Percentiles rank a stretch among this genome's conserved stretches.
phyloP scores from a whole-genome alignment of 2,888 invertebrate species.

The Dinocampus coccinellae region DNA sequence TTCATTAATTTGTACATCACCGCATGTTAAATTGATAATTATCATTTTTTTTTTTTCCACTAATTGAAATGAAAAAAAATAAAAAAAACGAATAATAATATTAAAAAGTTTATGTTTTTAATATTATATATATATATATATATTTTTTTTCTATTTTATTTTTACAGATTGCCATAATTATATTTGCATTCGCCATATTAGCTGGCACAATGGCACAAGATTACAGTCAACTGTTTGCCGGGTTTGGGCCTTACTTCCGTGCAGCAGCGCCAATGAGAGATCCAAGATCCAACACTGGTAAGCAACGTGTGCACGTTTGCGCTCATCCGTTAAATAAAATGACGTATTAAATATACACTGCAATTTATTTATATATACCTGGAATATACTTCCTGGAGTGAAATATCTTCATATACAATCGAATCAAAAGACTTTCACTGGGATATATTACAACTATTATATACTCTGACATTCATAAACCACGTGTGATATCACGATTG shows the following conservation, averaged over 20 bases:
- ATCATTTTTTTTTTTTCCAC: no score
- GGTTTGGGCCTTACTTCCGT: slow-evolving; percentile 61
- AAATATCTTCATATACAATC: slow-evolving; percentile 18
- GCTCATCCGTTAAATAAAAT: slow-evolving; percentile 30
- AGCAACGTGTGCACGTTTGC: slow-evolving; percentile 33
- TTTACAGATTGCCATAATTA: slow-evolving; percentile 60
- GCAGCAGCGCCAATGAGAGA: slow-evolving; percentile 57
- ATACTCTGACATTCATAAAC: background rate
- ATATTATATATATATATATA: no score
- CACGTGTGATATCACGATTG: slow-evolving; percentile 3
- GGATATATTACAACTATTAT: slow-evolving; percentile 1
- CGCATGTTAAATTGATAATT: no score
- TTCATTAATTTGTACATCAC: slow-evolving; percentile 9
- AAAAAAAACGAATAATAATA: background rate
- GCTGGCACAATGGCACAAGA: slow-evolving; percentile 57
- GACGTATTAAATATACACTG: slow-evolving; percentile 6
- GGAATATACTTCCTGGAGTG: slow-evolving; percentile 25
- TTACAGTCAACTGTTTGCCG: slow-evolving; percentile 62
- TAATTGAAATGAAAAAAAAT: background rate
- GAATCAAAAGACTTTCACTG: slow-evolving; percentile 29
- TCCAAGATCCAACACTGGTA: slow-evolving; percentile 66
- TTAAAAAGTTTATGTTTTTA: no score
- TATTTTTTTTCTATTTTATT: slow-evolving; percentile 8
- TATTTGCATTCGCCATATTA: slow-evolving; percentile 53
- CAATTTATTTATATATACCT: slow-evolving; percentile 21